Evolutionary conservation across 2,888 invertebrate species (phyloP).

Genomic region (Idaea biselata): DNA sequence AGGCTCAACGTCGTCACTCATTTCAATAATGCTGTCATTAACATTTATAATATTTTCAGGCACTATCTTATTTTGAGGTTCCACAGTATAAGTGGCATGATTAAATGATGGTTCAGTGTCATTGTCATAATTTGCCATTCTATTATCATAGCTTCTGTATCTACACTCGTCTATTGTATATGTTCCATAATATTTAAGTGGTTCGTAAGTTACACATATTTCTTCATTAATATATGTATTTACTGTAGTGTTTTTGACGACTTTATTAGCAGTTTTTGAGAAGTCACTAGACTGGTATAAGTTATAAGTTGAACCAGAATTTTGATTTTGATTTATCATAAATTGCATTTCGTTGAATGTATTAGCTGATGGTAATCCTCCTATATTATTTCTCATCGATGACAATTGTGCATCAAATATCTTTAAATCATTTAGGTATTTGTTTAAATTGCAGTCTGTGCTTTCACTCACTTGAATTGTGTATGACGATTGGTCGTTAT

Average conservation of each 20-base stretch:
- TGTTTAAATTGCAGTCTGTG: conserved; percentile 9
- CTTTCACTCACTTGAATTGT: conserved; percentile 40
- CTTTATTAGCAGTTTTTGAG: neutral
- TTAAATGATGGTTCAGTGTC: neutral
- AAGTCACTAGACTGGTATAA: neutral
- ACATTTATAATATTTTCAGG: neutral
- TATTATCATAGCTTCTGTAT: neutral
- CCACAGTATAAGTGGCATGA: neutral
- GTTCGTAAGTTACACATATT: neutral
- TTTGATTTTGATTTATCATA: neutral
- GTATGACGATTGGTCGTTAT: conserved; percentile 28
- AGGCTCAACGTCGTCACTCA: conserved; percentile 15
- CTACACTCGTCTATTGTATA: neutral
- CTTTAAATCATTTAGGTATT: neutral
- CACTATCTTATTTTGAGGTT: neutral
- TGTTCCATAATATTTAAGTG: neutral
- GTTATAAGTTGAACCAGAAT: neutral
- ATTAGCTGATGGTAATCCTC: neutral
- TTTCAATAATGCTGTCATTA: neutral
- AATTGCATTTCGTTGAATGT: neutral
- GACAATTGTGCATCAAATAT: neutral
- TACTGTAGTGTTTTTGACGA: neutral
- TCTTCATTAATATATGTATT: neutral
- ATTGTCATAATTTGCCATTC: neutral
- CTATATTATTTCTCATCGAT: neutral